phyloP scores from a whole-genome alignment of 2,888 invertebrate genomes.

The Euplexia lucipara region DNA sequence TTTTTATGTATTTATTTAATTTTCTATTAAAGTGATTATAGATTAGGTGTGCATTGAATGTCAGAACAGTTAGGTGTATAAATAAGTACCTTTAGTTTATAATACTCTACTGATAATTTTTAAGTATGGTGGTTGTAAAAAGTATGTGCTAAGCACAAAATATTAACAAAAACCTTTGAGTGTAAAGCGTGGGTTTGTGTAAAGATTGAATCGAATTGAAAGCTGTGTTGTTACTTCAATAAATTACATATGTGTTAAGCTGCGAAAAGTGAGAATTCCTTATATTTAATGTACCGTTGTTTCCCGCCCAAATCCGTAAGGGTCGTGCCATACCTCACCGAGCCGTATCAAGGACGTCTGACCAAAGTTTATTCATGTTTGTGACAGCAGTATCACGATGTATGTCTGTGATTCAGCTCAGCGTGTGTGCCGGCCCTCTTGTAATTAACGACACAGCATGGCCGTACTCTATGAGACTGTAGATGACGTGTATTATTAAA shows the following conservation, averaged over 20 bases:
- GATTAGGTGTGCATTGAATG: conserved; percentile 25
- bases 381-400: conserved; percentile 30
- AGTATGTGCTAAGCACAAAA: conserved; percentile 68
- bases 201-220: conserved; percentile 24
- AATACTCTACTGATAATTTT: conserved; percentile 46
- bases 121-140: conserved; percentile 49
- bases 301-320: conserved; percentile 39
- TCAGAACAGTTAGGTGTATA: conserved; percentile 24
- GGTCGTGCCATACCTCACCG: conserved; percentile 46
- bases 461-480: conserved; percentile 48
- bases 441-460: conserved; percentile 32
- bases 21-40: conserved; percentile 30
- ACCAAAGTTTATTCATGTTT: conserved; percentile 41
- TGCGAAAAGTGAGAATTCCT: conserved; percentile 36
- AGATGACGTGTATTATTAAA: conserved; percentile 11
- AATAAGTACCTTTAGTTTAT: conserved; percentile 20
- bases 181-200: conserved; percentile 12
- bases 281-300: conserved; percentile 48
- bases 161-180: conserved; percentile 20
- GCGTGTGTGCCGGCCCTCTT: conserved; percentile 8
- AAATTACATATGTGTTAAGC: conserved; percentile 35
- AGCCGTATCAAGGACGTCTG: conserved; percentile 40
- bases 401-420: conserved; percentile 23
- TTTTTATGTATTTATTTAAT: conserved; percentile 22
- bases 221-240: conserved; percentile 33